Percentiles rank a stretch among this genome's conserved stretches.
Evolutionary conservation across 1,140 invertebrate species (phyloP).

Genomic region (Heliconius nattereri): DNA sequence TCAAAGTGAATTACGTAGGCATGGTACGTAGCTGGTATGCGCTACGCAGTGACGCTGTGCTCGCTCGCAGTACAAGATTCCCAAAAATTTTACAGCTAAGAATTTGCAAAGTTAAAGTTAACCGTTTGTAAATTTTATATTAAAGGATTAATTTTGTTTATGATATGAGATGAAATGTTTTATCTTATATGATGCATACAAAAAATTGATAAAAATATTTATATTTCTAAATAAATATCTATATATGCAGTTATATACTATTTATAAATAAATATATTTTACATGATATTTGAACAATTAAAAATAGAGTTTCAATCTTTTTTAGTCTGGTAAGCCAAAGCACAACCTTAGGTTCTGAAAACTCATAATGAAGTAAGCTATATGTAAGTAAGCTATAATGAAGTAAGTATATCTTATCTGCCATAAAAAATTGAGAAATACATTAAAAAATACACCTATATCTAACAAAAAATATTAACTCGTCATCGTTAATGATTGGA

Average conservation of each 20-base stretch:
- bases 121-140: neutral
- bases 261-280: no score
- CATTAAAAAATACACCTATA: neutral
- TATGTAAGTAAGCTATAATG: no score
- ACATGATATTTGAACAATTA: no score
- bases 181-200: neutral
- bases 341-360: no score
- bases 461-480: slow-evolving; percentile 12
- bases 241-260: no score
- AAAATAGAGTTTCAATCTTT: no score
- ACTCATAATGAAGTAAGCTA: no score
- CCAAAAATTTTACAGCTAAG: slow-evolving; percentile 1
- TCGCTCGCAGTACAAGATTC: neutral
- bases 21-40: neutral
- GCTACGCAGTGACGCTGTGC: neutral
- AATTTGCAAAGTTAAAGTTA: slow-evolving; percentile 3
- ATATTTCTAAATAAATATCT: no score
- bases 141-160: neutral
- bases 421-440: no score
- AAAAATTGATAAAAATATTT: neutral
- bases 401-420: no score
- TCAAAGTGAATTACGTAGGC: slow-evolving; percentile 3
- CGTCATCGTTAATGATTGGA: slow-evolving; percentile 26
- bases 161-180: no score
- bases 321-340: no score